These are phyloP conservation scores for Muscicapa striata DNA, from an alignment of 2,797 vertebrate species.

Conservation along the genomic window DNA sequence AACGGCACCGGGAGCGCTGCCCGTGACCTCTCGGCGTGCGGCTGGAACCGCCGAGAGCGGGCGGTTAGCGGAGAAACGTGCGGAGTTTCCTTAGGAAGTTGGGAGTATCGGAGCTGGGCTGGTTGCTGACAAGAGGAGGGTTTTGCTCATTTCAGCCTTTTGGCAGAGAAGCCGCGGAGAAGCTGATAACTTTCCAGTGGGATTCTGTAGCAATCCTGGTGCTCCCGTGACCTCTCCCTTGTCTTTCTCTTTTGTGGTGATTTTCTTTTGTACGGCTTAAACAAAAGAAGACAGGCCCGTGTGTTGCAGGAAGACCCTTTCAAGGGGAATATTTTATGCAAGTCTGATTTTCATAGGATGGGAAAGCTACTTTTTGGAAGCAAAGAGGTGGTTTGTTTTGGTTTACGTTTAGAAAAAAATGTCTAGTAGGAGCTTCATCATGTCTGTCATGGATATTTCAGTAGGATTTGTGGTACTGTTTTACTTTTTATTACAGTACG, in stretches of 20 bases:
- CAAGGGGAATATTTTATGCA: background rate
- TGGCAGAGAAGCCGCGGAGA: background rate
- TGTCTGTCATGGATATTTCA: background rate
- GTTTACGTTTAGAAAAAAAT: background rate
- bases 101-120: accelerated
- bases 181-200: background rate
- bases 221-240: background rate
- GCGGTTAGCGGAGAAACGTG: background rate
- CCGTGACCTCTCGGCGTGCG: background rate
- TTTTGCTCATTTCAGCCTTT: background rate
- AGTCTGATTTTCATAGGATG: background rate
- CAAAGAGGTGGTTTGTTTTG: background rate
- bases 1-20: background rate
- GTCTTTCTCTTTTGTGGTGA: background rate
- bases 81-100: background rate
- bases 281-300: background rate
- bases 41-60: background rate
- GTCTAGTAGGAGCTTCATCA: background rate
- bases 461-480: background rate
- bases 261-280: constrained; percentile 26
- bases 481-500: background rate
- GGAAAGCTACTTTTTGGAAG: background rate
- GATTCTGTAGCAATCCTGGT: background rate
- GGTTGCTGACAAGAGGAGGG: background rate
- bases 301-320: background rate